These are phyloP conservation scores for Maconellicoccus hirsutus DNA, from an alignment of 1,140 invertebrate species.

Conservation along the genomic window DNA sequence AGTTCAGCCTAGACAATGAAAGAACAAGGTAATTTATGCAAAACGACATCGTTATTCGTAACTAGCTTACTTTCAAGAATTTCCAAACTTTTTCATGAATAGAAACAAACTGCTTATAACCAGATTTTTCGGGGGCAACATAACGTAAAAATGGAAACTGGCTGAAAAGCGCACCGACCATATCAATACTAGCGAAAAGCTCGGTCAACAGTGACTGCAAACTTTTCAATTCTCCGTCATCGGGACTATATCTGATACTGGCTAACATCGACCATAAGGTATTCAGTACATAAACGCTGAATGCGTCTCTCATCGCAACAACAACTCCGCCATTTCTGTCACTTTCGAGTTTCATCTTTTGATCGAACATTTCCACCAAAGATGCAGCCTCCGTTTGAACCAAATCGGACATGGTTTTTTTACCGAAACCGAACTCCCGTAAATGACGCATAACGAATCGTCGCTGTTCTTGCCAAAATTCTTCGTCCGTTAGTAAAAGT, in stretches of 20 bases:
- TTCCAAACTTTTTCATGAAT: slow-evolving; percentile 56
- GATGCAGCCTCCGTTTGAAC: slow-evolving; percentile 53
- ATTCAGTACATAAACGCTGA: slow-evolving; percentile 65
- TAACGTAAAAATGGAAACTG: slow-evolving; percentile 64
- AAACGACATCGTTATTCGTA: no score
- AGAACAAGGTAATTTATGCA: not conserved
- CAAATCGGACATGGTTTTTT: slow-evolving; percentile 55
- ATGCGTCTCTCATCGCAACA: slow-evolving; percentile 54
- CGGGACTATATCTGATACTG: slow-evolving; percentile 46
- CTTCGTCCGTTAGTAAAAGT: slow-evolving; percentile 57
- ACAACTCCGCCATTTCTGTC: slow-evolving; percentile 33
- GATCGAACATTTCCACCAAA: slow-evolving; percentile 43
- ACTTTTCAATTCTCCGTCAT: slow-evolving; percentile 51
- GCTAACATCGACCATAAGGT: slow-evolving; percentile 80
- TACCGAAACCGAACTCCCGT: slow-evolving; percentile 68
- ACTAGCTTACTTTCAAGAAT: slow-evolving; percentile 44
- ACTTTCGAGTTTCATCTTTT: slow-evolving; percentile 33
- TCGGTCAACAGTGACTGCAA: slow-evolving; percentile 56
- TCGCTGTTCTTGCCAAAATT: slow-evolving; percentile 73
- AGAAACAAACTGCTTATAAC: slow-evolving; percentile 57
- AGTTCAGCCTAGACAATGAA: slow-evolving; percentile 47
- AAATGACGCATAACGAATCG: slow-evolving; percentile 64
- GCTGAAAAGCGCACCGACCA: slow-evolving; percentile 61
- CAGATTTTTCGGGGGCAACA: slow-evolving; percentile 58
- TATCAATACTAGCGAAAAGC: slow-evolving; percentile 57